phyloP scores from a whole-genome alignment of 2,113 vertebrate genomes.

The Cinclus cinclus region DNA sequence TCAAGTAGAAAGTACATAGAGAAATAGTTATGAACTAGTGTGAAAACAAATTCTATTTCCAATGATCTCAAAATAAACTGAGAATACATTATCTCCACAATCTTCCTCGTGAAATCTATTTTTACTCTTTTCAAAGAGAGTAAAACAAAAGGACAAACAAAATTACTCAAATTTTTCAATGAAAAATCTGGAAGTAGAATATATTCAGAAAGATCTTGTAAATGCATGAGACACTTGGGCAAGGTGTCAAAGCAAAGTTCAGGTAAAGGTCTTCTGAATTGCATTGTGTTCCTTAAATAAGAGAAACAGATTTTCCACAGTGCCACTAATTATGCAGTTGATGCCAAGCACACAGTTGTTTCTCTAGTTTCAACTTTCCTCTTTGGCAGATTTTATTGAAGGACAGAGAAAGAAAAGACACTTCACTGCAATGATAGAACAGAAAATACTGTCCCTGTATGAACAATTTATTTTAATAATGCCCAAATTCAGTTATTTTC shows the following conservation, averaged over 20 bases:
- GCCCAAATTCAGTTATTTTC: neutral
- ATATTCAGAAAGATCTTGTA: neutral
- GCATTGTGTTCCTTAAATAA: neutral
- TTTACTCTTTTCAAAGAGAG: neutral
- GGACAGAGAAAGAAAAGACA: neutral
- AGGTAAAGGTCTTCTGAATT: neutral
- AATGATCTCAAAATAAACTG: slow-evolving; percentile 1
- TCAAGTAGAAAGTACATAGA: neutral
- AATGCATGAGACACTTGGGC: neutral
- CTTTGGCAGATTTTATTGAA: neutral
- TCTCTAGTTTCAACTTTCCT: neutral
- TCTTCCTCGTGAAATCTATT: neutral
- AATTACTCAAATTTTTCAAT: neutral
- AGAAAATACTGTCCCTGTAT: neutral
- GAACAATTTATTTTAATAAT: neutral
- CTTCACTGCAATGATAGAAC: neutral
- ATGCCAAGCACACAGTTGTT: neutral
- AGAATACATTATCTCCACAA: neutral
- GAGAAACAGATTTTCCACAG: neutral
- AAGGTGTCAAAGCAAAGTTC: neutral
- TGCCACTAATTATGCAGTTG: neutral
- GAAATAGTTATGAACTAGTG: neutral
- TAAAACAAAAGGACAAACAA: neutral
- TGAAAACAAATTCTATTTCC: neutral
- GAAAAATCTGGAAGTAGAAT: neutral